phyloP scores from a whole-genome alignment of 2,113 vertebrate genomes.

The Azemiops feae region DNA sequence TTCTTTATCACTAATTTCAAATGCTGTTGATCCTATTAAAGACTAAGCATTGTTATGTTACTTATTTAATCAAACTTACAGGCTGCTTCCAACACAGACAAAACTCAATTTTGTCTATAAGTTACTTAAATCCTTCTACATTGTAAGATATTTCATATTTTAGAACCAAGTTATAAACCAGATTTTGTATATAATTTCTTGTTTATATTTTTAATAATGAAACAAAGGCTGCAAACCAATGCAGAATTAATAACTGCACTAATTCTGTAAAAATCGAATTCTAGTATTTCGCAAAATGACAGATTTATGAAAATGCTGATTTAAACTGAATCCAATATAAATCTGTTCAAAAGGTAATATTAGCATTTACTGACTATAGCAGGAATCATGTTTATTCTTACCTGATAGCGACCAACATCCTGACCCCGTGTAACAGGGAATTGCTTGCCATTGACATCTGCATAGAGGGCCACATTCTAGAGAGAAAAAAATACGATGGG shows the following conservation, averaged over 20 bases:
- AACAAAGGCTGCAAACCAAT: not conserved
- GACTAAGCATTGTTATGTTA: not conserved
- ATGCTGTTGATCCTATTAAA: not conserved
- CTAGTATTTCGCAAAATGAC: not conserved
- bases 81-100: not conserved
- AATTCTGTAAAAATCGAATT: not conserved
- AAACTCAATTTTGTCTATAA: not conserved
- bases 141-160: not conserved
- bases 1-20: not conserved
- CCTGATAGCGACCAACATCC: conserved; percentile 91
- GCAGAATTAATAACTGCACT: not conserved
- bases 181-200: not conserved
- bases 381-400: conserved; percentile 36
- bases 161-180: not conserved
- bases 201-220: not conserved
- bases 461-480: conserved; percentile 88
- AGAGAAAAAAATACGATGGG: not conserved
- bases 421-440: conserved; percentile 91
- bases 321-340: not conserved
- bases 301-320: not conserved
- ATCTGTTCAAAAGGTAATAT: too few species aligned
- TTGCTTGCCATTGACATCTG: conserved; percentile 88
- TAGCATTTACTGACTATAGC: not conserved
- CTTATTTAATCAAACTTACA: not conserved
- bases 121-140: not conserved